Conservation (phyloP, 2,888 invertebrate species). For the Congeria kusceri region DNA sequence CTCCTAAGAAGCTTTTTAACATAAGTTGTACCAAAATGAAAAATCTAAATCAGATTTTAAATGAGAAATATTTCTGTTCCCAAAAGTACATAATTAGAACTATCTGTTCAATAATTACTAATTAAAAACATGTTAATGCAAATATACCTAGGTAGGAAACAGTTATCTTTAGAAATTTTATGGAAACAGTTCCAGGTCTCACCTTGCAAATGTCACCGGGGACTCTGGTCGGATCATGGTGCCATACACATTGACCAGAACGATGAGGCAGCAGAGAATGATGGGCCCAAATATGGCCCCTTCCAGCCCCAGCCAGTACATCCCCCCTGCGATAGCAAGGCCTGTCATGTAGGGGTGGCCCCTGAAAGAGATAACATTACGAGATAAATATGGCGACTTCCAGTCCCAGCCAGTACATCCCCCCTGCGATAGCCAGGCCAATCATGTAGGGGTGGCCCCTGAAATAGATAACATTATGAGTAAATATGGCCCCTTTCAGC, state of each 20-base stretch:
- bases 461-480: constrained; percentile 96
- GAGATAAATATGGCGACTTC: too few species aligned
- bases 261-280: constrained; percentile 96
- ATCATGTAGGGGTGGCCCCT: constrained; percentile 98
- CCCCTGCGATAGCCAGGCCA: constrained; percentile 98
- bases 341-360: constrained; percentile 99
- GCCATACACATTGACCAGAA: constrained; percentile 87
- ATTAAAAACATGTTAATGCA: too few species aligned
- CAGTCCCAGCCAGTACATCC: constrained; percentile 98
- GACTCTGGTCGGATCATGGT: constrained; percentile 79
- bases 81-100: too few species aligned
- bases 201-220: constrained; percentile 31
- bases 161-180: too few species aligned
- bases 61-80: too few species aligned
- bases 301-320: constrained; percentile 98
- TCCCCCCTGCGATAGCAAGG: constrained; percentile 98
- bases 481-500: too few species aligned
- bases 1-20: too few species aligned
- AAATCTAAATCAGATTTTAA: too few species aligned
- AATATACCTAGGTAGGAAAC: too few species aligned
- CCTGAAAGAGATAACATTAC: constrained; percentile 86
- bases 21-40: too few species aligned
- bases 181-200: too few species aligned
- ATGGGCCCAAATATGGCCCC: constrained; percentile 99
- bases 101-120: too few species aligned